Percentiles rank a stretch among this genome's conserved stretches.
Conservation (phyloP, 2,797 vertebrate genomes). For the Mionectes olivaceus region DNA sequence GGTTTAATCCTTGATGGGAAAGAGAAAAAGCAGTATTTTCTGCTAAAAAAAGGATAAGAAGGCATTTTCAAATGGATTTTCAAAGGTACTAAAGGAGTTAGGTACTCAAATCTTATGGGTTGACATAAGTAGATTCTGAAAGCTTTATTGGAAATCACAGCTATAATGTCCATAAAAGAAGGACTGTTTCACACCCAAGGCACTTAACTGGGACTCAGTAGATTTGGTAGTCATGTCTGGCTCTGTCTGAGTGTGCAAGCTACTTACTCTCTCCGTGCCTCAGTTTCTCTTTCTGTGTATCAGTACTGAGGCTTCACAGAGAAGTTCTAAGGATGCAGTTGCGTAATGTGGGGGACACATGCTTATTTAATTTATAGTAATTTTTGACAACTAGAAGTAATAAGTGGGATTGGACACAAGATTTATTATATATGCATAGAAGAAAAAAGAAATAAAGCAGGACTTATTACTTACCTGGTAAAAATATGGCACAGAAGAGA, state of each 20-base stretch:
- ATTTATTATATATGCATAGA: not conserved
- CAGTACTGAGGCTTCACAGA: not conserved
- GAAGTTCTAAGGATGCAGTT: not conserved
- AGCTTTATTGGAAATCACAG: not conserved
- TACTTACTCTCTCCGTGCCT: not conserved
- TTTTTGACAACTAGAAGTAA: not conserved
- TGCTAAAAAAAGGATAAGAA: not conserved
- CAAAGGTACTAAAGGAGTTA: not conserved
- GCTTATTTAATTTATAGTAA: not conserved
- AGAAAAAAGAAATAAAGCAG: not conserved
- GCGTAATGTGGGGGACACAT: rapidly evolving
- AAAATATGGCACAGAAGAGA: not conserved
- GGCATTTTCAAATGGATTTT: slow-evolving; percentile 8
- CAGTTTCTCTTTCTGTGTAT: not conserved
- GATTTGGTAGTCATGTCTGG: not conserved
- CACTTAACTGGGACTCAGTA: not conserved
- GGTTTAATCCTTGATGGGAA: not conserved
- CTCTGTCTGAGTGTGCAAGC: not conserved
- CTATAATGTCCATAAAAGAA: not conserved
- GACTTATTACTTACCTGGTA: not conserved
- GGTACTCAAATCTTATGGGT: not conserved
- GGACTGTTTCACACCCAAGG: not conserved
- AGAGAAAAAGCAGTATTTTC: not conserved
- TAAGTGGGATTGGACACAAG: not conserved
- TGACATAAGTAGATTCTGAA: not conserved